Percentiles rank a stretch among this genome's conserved stretches.
phyloP scores from a whole-genome alignment of 1,140 invertebrate genomes.

The Goniozus legneri region DNA sequence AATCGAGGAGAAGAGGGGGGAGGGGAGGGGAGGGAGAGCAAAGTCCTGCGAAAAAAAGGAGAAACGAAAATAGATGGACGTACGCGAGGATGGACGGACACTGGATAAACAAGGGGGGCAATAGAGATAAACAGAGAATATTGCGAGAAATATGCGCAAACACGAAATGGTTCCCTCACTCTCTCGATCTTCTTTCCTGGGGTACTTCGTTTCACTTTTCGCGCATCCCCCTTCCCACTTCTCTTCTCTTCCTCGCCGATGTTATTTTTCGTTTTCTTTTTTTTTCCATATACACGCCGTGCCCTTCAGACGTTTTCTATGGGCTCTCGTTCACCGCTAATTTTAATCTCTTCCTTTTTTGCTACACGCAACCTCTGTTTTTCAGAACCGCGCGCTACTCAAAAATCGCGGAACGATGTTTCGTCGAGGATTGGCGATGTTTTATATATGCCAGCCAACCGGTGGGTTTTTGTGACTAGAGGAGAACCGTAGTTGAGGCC shows the following conservation, averaged over 20 bases:
- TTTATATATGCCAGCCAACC: neutral
- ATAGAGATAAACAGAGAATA: conserved; percentile 52
- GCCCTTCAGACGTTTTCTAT: conserved; percentile 26
- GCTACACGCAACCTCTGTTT: conserved; percentile 1
- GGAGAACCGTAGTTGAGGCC: too few relatives aligned
- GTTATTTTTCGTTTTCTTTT: conserved; percentile 26
- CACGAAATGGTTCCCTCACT: conserved; percentile 33
- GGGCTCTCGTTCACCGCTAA: conserved; percentile 11
- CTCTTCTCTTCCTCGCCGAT: conserved; percentile 9
- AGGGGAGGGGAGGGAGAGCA: neutral
- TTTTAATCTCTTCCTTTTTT: conserved; percentile 5
- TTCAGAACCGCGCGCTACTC: conserved; percentile 8
- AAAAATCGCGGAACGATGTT: conserved; percentile 31
- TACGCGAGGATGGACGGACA: conserved; percentile 35
- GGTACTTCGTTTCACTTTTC: neutral
- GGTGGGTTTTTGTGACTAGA: neutral
- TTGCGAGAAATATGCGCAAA: conserved; percentile 50
- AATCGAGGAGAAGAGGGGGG: conserved; percentile 7
- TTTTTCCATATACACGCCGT: conserved; percentile 17
- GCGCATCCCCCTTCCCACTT: conserved; percentile 1
- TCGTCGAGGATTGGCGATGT: conserved; percentile 27
- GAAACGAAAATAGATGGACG: conserved; percentile 34
- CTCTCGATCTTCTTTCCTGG: conserved; percentile 18
- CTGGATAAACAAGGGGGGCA: conserved; percentile 49
- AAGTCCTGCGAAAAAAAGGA: conserved; percentile 27